Evolutionary conservation across 2,797 vertebrate species (phyloP).

Genomic region (Alosa sapidissima): DNA sequence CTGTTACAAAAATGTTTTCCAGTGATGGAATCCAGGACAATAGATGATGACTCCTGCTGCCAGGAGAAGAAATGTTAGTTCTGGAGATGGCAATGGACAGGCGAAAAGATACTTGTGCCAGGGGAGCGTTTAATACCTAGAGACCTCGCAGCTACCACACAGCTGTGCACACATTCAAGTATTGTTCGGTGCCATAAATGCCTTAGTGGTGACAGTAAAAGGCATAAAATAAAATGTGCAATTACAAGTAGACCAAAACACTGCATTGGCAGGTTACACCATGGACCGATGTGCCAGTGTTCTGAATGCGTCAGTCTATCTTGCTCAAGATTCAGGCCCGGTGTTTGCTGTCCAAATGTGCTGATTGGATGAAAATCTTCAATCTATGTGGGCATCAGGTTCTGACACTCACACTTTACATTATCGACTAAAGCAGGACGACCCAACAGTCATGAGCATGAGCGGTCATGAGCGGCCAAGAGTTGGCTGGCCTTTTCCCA

Average conservation of each 20-base stretch:
- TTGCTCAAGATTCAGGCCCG: not conserved
- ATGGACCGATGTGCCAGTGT: not conserved
- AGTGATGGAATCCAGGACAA: not conserved
- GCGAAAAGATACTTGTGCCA: not conserved
- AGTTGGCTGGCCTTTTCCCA: not conserved
- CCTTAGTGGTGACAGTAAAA: not conserved
- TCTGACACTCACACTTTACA: conserved; percentile 4
- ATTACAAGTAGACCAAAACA: conserved; percentile 16
- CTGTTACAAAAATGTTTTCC: not conserved
- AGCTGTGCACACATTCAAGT: not conserved
- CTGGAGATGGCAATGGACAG: conserved; percentile 7
- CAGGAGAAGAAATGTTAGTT: not conserved
- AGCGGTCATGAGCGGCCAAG: not conserved
- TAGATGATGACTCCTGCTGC: not conserved
- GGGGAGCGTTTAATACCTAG: not conserved
- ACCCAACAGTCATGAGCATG: not conserved
- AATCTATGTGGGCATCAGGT: not conserved
- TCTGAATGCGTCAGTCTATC: not conserved
- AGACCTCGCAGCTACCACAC: not conserved
- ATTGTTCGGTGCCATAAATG: not conserved
- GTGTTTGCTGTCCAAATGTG: not conserved
- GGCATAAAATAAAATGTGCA: conserved; percentile 16
- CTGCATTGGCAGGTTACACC: not conserved
- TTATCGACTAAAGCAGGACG: not conserved
- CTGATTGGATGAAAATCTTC: not conserved